These are phyloP conservation scores for Lutraria rhynchaena DNA, from an alignment of 1,140 invertebrate species.

Conservation along the genomic window DNA sequence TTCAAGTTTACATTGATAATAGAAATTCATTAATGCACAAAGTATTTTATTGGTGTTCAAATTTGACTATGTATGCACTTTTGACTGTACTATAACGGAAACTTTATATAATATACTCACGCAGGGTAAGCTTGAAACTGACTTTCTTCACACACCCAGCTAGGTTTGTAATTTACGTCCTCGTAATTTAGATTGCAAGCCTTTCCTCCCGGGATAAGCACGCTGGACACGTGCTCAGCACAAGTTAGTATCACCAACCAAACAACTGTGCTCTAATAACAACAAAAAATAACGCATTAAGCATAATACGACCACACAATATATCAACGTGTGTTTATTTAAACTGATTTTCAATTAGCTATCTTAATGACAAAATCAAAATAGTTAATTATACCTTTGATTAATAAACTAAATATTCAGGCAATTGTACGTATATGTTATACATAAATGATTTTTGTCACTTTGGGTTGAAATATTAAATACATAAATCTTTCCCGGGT, in stretches of 20 bases:
- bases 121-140: constrained; percentile 17
- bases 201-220: not conserved
- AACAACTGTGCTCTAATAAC: not conserved
- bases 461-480: too few species aligned
- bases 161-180: not conserved
- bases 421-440: too few species aligned
- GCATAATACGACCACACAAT: not conserved
- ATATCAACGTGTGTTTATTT: not conserved
- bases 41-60: not conserved
- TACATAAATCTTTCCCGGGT: too few species aligned
- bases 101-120: not conserved
- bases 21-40: too few species aligned
- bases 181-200: not conserved
- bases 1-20: not conserved
- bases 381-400: not conserved
- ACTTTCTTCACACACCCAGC: constrained; percentile 21
- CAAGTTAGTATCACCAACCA: not conserved
- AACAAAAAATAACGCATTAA: not conserved
- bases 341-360: not conserved
- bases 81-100: not conserved
- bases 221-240: not conserved
- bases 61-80: not conserved
- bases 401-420: too few species aligned
- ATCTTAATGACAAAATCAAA: not conserved
- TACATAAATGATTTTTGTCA: too few species aligned